Percentiles rank a stretch among this genome's conserved stretches.
These are phyloP conservation scores for Eilema depressum DNA, from an alignment of 2,888 invertebrate species.

Conservation along the genomic window DNA sequence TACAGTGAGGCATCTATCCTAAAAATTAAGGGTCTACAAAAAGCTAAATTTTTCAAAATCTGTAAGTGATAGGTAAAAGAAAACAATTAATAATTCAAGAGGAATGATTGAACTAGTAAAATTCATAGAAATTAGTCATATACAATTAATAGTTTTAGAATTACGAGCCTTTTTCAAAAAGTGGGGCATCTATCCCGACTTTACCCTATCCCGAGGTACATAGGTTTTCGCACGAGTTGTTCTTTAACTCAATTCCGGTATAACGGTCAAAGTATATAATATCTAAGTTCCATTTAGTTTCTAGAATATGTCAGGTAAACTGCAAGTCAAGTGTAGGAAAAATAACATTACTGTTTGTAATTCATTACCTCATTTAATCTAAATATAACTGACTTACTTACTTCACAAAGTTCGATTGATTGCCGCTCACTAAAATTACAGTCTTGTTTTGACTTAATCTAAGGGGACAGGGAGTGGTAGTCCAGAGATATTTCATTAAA, in stretches of 20 bases:
- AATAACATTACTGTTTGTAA: not conserved
- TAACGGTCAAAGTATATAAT: not conserved
- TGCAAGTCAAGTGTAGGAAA: not conserved
- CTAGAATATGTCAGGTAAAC: not conserved
- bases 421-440: not conserved
- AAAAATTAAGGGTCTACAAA: no score
- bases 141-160: no score
- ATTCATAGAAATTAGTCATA: no score
- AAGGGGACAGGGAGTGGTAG: slow-evolving; percentile 7
- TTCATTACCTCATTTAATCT: not conserved
- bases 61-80: no score
- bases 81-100: no score
- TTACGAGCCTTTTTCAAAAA: no score
- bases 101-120: no score
- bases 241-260: no score
- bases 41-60: no score
- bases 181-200: no score
- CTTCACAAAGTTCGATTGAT: not conserved
- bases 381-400: not conserved
- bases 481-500: slow-evolving; percentile 21
- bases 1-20: no score
- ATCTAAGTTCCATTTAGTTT: not conserved
- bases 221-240: not conserved
- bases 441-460: not conserved
- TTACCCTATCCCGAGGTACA: no score